Percentiles rank a stretch among this genome's conserved stretches.
These are phyloP conservation scores for Falco berigora DNA, from an alignment of 2,797 vertebrate genomes.

Conservation along the genomic window DNA sequence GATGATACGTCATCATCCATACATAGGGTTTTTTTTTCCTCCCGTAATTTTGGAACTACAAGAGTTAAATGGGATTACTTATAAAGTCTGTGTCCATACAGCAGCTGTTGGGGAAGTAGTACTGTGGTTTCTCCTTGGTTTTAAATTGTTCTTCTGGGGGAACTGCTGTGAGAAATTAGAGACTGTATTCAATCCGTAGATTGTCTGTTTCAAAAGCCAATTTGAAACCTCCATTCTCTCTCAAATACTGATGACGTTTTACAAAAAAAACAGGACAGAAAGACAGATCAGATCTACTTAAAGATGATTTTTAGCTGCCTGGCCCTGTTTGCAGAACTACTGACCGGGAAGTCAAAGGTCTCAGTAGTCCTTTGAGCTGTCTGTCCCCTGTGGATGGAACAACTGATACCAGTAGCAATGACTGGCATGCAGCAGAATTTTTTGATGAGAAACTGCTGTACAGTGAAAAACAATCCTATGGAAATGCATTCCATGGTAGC, in stretches of 20 bases:
- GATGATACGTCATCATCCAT: neutral
- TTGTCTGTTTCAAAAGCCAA: neutral
- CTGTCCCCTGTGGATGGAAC: neutral
- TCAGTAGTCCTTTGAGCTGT: neutral
- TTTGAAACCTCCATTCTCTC: neutral
- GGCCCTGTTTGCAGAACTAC: neutral
- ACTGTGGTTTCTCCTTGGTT: neutral
- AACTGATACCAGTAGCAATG: neutral
- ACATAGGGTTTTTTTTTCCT: neutral
- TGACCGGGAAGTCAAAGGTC: slow-evolving; percentile 21
- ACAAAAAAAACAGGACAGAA: neutral
- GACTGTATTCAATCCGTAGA: neutral
- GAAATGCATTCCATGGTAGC: neutral
- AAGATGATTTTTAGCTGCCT: neutral
- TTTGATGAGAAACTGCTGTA: neutral
- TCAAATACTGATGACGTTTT: neutral
- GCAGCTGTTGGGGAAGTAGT: neutral
- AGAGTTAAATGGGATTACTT: neutral
- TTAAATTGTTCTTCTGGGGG: neutral
- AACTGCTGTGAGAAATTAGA: neutral
- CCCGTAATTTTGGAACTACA: neutral
- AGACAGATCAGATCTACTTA: neutral
- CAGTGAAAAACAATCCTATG: neutral
- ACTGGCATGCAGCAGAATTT: neutral
- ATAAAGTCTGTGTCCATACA: neutral